Base-by-base conservation (phyloP, 2,888 invertebrate species). In the Agonopterix heracliana region DNA sequence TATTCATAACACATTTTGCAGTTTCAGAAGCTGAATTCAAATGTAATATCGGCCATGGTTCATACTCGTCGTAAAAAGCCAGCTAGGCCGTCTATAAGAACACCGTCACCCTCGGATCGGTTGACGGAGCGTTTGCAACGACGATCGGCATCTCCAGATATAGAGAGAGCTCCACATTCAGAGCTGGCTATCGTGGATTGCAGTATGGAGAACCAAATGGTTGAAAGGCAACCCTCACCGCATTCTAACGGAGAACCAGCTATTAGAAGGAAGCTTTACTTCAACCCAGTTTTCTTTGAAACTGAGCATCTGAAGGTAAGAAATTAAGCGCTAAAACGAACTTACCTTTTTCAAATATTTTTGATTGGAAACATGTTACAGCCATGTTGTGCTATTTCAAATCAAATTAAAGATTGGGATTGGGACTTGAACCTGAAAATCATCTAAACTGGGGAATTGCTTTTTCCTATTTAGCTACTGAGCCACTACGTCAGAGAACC, bases 201-300 rank as follows among this genome's bases (percentile, higher is more conserved):
- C 49, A 75, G 74, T 51, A 51, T 78, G 12, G 81, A 88, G 54
- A 71, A 70, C 52, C 71, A 75, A 56, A 58, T 62, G 43, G 56
- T 61, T 8, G 54, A 63, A 14, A 65, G 64, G 44, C 66, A 72
- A 49, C 50, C 75, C 82, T 55, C 72, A 13, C 55, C 77, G 85
- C 52, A 82, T 70, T 70, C 78, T 26, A 74, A 76, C 54, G 81
- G 79, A 13, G 84, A 84, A 52, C 72, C 75, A 44, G 69, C 70
- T 0, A 90, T 92, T 7, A 89, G 96, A 51, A 91, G 93, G 62
- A 96, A 96, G 68, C 83, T 96, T 3, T 96, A 96, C 71, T 96
- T 96, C 67, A 96, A 96, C 80, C 96, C 96, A 0, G 95, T 96
- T 1, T 97, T 96, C 75, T 96, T 97, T 67, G 97, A 97, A 75